Evolutionary conservation across 2,797 vertebrate genomes (phyloP).

Genomic region (Sebastes alutus): DNA sequence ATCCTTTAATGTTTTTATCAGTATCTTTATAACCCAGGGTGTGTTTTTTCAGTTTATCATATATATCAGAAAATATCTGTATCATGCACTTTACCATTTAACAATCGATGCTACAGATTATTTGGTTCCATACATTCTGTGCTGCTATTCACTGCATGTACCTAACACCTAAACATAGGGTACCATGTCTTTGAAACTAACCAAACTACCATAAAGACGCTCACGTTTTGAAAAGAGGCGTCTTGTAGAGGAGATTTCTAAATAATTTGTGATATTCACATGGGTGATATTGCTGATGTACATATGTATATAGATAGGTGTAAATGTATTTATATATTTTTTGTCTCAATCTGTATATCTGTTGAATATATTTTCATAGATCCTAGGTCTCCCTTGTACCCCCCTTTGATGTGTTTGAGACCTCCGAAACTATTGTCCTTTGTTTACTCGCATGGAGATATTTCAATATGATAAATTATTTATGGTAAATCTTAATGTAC

Average conservation of each 20-base stretch:
- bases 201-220: slow-evolving; percentile 51
- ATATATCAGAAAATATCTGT: slow-evolving; percentile 26
- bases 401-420: slow-evolving; percentile 65
- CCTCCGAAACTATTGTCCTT: slow-evolving; percentile 61
- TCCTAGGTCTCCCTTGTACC: slow-evolving; percentile 69
- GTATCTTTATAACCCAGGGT: not conserved
- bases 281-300: slow-evolving; percentile 80
- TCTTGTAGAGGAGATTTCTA: slow-evolving; percentile 65
- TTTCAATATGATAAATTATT: slow-evolving; percentile 74
- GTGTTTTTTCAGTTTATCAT: slow-evolving; percentile 4
- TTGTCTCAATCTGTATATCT: slow-evolving; percentile 82
- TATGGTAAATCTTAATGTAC: slow-evolving; percentile 68
- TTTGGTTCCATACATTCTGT: slow-evolving; percentile 42
- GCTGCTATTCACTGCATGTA: slow-evolving; percentile 56
- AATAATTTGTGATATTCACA: slow-evolving; percentile 82
- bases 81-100: slow-evolving; percentile 52
- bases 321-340: slow-evolving; percentile 84
- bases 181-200: slow-evolving; percentile 46
- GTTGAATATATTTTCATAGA: slow-evolving; percentile 84
- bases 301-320: slow-evolving; percentile 78
- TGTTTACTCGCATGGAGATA: slow-evolving; percentile 80
- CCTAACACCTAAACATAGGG: slow-evolving; percentile 14
- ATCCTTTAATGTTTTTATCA: not conserved
- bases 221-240: slow-evolving; percentile 41
- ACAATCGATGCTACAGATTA: slow-evolving; percentile 6